Evolutionary conservation across 23 tunicate genomes (phyloP).

Genomic region (Styela clava): DNA sequence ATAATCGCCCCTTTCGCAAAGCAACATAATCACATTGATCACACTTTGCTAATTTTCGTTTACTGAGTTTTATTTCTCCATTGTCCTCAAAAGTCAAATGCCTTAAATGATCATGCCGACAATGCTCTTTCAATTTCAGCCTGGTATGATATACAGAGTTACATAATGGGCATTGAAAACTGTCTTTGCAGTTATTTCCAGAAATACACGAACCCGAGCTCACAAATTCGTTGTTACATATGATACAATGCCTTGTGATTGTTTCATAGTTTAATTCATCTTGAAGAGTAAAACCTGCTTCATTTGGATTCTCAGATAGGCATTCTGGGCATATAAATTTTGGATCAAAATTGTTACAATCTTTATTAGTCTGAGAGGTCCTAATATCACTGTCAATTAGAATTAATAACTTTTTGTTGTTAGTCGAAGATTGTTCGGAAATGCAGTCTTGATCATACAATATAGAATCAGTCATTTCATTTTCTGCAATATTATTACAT

Average conservation of each 20-base stretch:
- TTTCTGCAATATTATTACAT: not conserved
- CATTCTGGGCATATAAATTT: not conserved
- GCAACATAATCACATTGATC: not conserved
- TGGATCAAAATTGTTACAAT: not conserved
- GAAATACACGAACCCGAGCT: no score
- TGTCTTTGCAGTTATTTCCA: no score
- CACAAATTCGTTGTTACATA: no score
- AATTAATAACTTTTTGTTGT: not conserved
- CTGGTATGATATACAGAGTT: not conserved
- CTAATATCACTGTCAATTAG: not conserved
- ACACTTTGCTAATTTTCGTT: not conserved
- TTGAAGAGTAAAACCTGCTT: no score
- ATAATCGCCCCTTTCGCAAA: constrained; percentile 1
- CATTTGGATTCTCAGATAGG: not conserved
- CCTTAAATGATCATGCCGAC: not conserved
- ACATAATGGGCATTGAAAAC: not conserved
- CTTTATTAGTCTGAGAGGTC: not conserved
- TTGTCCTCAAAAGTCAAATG: not conserved
- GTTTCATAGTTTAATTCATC: not conserved
- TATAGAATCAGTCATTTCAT: not conserved
- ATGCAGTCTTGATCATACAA: not conserved
- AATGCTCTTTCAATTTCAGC: not conserved
- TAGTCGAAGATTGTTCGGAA: no score
- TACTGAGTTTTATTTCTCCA: not conserved
- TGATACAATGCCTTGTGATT: not conserved